These are phyloP conservation scores for Drosophila sp. DNA, from an alignment of 1,140 invertebrate genomes.

Conservation along the genomic window DNA sequence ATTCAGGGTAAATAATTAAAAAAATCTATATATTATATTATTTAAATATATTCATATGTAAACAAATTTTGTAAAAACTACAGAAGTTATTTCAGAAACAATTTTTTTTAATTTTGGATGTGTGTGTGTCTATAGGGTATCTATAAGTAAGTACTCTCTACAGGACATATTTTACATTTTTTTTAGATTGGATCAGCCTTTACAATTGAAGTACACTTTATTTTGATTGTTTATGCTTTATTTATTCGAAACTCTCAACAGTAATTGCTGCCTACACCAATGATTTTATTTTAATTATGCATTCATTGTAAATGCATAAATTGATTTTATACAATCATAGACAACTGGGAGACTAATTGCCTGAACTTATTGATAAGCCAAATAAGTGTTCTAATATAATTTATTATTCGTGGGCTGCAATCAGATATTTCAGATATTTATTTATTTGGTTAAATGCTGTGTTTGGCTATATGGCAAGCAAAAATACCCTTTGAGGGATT, in stretches of 20 bases:
- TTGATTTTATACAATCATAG: background rate
- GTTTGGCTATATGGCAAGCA: background rate
- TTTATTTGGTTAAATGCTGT: background rate
- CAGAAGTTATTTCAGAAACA: too few relatives aligned
- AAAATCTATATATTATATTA: background rate
- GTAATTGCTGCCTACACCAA: background rate
- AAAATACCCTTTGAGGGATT: constrained; percentile 4
- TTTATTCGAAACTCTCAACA: background rate
- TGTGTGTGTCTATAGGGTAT: too few relatives aligned
- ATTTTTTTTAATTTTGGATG: too few relatives aligned
- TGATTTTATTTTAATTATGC: background rate
- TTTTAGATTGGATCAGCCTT: background rate
- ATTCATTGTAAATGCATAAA: background rate
- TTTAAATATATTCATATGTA: too few relatives aligned
- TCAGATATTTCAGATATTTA: constrained; percentile 14
- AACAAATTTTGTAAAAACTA: too few relatives aligned
- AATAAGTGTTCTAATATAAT: constrained; percentile 3
- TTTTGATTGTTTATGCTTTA: background rate
- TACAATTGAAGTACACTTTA: background rate
- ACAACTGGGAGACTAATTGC: background rate
- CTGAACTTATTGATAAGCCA: background rate
- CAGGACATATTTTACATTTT: background rate
- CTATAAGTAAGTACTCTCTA: background rate
- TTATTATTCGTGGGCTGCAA: background rate
- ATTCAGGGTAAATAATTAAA: background rate